phyloP scores from a whole-genome alignment of 2,888 invertebrate genomes.

The Schrankia costaestrigalis region DNA sequence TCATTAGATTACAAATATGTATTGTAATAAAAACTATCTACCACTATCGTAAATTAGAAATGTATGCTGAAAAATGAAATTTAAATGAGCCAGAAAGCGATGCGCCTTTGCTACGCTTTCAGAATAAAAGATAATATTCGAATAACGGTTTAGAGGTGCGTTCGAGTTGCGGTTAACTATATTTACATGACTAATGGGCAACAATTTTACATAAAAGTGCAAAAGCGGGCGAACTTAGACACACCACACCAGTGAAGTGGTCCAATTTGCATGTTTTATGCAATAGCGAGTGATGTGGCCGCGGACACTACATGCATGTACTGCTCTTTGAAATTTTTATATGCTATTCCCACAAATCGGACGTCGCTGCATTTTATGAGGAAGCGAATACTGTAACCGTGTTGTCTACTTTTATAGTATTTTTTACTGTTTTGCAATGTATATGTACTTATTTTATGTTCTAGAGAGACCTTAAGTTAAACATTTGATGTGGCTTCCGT shows the following conservation, averaged over 20 bases:
- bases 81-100: conserved; percentile 11
- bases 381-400: conserved; percentile 45
- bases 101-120: conserved; percentile 12
- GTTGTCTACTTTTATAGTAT: conserved; percentile 39
- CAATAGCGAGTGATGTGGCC: conserved; percentile 65
- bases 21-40: background rate
- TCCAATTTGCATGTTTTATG: conserved; percentile 80
- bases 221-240: conserved; percentile 74
- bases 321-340: conserved; percentile 73
- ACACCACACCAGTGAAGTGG: conserved; percentile 65
- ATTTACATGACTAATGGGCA: conserved; percentile 74
- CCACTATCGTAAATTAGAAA: background rate
- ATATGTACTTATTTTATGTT: conserved; percentile 12
- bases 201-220: conserved; percentile 75
- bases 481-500: too few species aligned
- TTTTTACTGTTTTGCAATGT: conserved; percentile 25
- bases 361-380: conserved; percentile 63
- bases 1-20: conserved; percentile 2
- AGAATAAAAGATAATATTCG: conserved; percentile 40
- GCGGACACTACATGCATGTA: conserved; percentile 60
- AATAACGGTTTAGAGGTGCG: conserved; percentile 36
- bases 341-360: conserved; percentile 74
- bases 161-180: conserved; percentile 63
- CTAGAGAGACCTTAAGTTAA: conserved; percentile 6
- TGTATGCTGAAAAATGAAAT: conserved; percentile 13